Evolutionary conservation across 2,797 vertebrate genomes (phyloP).

Genomic region (Miichthys miiuy): DNA sequence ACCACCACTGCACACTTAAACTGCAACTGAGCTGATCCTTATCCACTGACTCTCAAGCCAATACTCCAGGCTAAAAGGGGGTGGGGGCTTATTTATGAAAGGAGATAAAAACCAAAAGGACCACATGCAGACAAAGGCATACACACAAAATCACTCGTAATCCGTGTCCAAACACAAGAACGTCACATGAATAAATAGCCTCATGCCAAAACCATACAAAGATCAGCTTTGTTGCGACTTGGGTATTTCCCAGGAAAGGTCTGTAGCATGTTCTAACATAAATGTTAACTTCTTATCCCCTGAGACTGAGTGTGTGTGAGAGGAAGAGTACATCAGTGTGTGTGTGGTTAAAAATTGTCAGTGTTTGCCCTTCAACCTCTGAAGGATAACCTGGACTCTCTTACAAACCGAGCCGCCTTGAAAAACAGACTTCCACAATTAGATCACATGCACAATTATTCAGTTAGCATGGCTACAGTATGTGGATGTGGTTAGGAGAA

Average conservation of each 20-base stretch:
- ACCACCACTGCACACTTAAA: constrained; percentile 51
- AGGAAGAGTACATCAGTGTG: not conserved
- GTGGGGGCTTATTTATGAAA: constrained; percentile 55
- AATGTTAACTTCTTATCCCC: constrained; percentile 21
- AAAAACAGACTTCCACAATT: constrained; percentile 53
- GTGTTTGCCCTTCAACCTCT: constrained; percentile 40
- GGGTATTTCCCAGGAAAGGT: constrained; percentile 7
- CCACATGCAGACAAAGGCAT: constrained; percentile 20
- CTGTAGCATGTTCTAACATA: constrained; percentile 14
- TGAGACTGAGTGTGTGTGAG: not conserved
- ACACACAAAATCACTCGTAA: constrained; percentile 1
- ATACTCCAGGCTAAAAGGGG: constrained; percentile 42
- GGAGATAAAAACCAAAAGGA: constrained; percentile 43
- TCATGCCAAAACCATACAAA: constrained; percentile 11
- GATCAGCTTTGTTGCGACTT: constrained; percentile 16
- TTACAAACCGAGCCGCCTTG: constrained; percentile 32
- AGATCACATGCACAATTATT: constrained; percentile 59
- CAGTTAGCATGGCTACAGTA: constrained; percentile 35
- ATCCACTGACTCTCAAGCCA: constrained; percentile 66
- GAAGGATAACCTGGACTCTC: constrained; percentile 29
- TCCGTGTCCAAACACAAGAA: constrained; percentile 15
- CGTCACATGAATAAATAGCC: constrained; percentile 19
- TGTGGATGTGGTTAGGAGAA: constrained; percentile 21
- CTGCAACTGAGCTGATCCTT: constrained; percentile 74
- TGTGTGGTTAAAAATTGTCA: no score